Evolutionary conservation across 2,113 vertebrate genomes (phyloP), one percentile per base, ranked within the genome.

Genomic region (Brienomyrus brachyistius): DNA sequence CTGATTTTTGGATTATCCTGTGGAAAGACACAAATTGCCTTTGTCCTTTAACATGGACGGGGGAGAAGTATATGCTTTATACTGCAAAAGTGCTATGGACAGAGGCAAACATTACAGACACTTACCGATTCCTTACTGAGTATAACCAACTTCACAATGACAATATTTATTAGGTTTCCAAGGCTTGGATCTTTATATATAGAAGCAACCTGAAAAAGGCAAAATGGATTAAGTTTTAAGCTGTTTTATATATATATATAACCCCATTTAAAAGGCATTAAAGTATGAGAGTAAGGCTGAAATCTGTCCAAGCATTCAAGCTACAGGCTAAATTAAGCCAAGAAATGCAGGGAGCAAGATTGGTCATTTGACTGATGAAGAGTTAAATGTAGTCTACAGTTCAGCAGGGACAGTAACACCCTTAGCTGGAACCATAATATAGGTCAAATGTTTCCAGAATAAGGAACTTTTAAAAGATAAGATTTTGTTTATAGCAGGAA

Each of bases 171-270:
- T 94, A 99, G 96, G 95, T 99, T 99, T 95, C 98, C 98, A 94
- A 99, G 99, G 95, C 98, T 99, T 94, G 98, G 98, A 89, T 99
- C 98, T 95, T 98, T 99, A 96, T 99, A 99, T 95, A 99, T 99
- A 90, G 98, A 99, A 90, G 98, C 97, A 92, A 99, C 98, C 98
- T 99, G 95, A 90, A 95, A 93, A 66, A 92, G 70, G 86, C 40
- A 89, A 74, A 84, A 66, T 21, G 88, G 17, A 80, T 52, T 59
- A 59, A 80, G n/a, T 5, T 51, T 56, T 45, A 45, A 56, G 23
- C 17, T 56, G 45, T 82, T 17, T 13, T 54, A 31, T 88, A 31
- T 54, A 15, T 54, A 15, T 31, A 47, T n/a, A 11, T 51, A 40
- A 66, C 21, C 47, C 31, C 23, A 80, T 51, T 6, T 13, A 19